Evolutionary conservation across 92 coral and sea anemone genomes (phyloP), one percentile per base, ranked within the genome.

Genomic region (Phenganax subtilis): DNA sequence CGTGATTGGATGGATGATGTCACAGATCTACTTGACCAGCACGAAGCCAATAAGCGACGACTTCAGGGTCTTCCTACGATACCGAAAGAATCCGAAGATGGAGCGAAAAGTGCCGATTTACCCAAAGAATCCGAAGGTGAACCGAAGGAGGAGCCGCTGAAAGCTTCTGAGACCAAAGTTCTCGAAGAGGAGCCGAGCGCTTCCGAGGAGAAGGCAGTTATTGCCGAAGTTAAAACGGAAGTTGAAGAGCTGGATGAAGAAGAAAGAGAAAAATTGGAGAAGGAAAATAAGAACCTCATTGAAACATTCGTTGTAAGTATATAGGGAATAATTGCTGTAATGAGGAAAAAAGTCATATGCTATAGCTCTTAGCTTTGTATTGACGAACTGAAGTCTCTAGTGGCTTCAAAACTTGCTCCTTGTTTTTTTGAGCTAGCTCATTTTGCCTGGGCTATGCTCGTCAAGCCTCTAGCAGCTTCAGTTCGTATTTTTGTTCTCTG

Each of bases 1-100:
- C 37, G 54, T 1, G 83, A 79, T 28, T 79, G 83, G 83, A 65
- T 79, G 58, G 83, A 79, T 17, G 74, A 79, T 6, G 69, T 79
- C 58, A 79, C 55, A 1, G 72, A 63, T 47, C n/a, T 79, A 11
- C 72, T 79, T 28, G 83, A 79, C 83, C 72, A 79, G 51, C 56
- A 79, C 31, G 83, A 44, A 51, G 74, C 61, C 73, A 54, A 51
- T 20, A 58, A 79, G 16, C 73, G 83, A 79, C 73, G 73, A n/a
- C 60, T 79, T 17, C 72, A 79, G 54, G 83, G 83, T n/a, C 83
- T 79, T 30, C 83, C 83, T 28, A 61, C 31, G 55, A 54, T 55
- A 56, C 54, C 65, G 64, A 58, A 75, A 12, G 64, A 56, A 6
- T 54, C 63, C 53, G 52, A 31, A n/a, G 80, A 27, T 20, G 53